Evolutionary conservation across 2,888 invertebrate genomes (phyloP), one percentile per base, ranked within the genome.

Genomic region (Saturnia pavonia): DNA sequence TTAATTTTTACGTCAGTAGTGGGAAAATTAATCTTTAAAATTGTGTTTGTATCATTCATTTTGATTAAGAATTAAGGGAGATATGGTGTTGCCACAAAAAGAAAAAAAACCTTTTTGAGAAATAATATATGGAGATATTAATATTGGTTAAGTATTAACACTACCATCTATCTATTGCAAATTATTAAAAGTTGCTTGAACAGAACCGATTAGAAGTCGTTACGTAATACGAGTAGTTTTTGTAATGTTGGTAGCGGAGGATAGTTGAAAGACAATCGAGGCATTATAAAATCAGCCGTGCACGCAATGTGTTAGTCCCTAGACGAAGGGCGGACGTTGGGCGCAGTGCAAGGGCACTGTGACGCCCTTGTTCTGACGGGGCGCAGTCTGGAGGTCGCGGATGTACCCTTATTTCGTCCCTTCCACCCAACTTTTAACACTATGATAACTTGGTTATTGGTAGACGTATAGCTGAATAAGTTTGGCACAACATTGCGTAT

Each of bases 331-430:
- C 88, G 88, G 84, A 80, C 85, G 76, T 80, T 85, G 79, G 85
- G 83, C 82, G 83, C 78, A 82, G 77, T 90, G 91, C 91, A 92
- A 92, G 92, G 93, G 89, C 92, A 87, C 74, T 71, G 71, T 77
- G 75, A 72, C 81, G 92, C 87, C 92, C 91, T 92, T 90, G 88
- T 82, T 84, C 85, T 82, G 87, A 79, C 77, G 81, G 88, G 90
- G 84, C 90, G 87, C 83, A 90, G 92, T 91, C 91, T 92, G 81
- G 92, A 92, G 92, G 92, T 91, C 93, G 88, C 84, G 88, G 88
- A 90, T 90, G 88, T 89, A 89, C 88, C 86, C 88, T 84, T 86
- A 81, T 80, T 83, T 82, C 78, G 85, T 80, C 85, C 86, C 85
- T 80, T 76, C 81, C 76, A 80, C 79, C 75, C 74, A 82, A 83